Evolutionary conservation across 2,113 vertebrate species (phyloP).

Genomic region (Marmota flaviventris): DNA sequence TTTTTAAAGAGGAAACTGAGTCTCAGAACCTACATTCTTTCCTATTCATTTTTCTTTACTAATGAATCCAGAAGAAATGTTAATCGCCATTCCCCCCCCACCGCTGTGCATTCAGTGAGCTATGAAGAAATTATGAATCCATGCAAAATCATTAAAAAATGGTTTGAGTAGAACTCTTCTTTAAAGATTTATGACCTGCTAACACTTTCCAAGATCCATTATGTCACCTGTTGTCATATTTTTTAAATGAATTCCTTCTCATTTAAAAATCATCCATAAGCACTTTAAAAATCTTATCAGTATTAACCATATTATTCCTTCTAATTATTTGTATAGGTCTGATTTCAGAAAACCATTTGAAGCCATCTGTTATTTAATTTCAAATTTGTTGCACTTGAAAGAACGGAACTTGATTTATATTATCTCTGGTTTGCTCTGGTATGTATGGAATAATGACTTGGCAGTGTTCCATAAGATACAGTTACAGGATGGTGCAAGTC

Average conservation of each 20-base stretch:
- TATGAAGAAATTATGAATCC: neutral
- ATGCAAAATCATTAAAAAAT: neutral
- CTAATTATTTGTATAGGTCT: constrained; percentile 70
- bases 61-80: neutral
- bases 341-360: constrained; percentile 58
- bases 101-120: neutral
- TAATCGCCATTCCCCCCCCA: neutral
- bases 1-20: neutral
- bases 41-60: neutral
- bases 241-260: constrained; percentile 66
- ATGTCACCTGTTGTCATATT: constrained; percentile 13
- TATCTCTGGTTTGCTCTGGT: constrained; percentile 29
- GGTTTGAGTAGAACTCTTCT: neutral
- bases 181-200: constrained; percentile 52
- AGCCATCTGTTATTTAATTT: constrained; percentile 79
- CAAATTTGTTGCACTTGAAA: constrained; percentile 74
- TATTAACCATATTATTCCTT: constrained; percentile 66
- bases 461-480: neutral
- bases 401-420: constrained; percentile 68
- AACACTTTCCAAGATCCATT: constrained; percentile 54
- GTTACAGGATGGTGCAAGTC: neutral
- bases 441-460: constrained; percentile 46
- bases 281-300: constrained; percentile 74
- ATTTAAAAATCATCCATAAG: constrained; percentile 61
- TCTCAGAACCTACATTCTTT: neutral